A percentile compares a stretch with the other conserved stretches of the same genome.
These are phyloP conservation scores for Mechanitis messenoides DNA, from an alignment of 2,888 invertebrate genomes.

Conservation along the genomic window DNA sequence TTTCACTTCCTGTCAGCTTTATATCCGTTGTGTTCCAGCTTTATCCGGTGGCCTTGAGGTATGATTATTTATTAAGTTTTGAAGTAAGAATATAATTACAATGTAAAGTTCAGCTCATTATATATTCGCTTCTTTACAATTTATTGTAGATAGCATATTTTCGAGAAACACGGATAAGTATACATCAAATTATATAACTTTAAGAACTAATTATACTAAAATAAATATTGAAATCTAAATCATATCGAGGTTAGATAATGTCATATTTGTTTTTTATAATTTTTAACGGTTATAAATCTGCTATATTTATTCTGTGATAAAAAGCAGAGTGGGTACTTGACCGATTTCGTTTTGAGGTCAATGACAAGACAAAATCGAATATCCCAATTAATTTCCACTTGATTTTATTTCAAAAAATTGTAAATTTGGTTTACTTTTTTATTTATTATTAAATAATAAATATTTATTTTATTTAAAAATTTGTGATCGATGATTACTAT, in stretches of 20 bases:
- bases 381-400: too few relatives aligned
- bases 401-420: too few relatives aligned
- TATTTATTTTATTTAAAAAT: too few relatives aligned
- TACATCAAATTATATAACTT: too few relatives aligned
- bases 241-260: neutral
- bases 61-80: neutral
- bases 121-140: neutral
- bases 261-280: neutral
- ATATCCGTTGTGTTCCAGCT: conserved; percentile 12
- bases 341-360: conserved; percentile 2
- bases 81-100: too few relatives aligned
- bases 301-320: neutral
- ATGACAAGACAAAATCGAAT: neutral
- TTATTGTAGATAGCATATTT: neutral
- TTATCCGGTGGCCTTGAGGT: conserved; percentile 6
- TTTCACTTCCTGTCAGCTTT: conserved; percentile 24
- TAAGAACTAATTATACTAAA: too few relatives aligned
- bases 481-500: too few relatives aligned
- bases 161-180: too few relatives aligned
- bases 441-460: too few relatives aligned
- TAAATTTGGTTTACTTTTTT: too few relatives aligned
- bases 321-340: neutral
- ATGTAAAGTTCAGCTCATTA: neutral
- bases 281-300: neutral
- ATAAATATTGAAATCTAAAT: too few relatives aligned